Percentiles rank a stretch among this genome's conserved stretches.
Evolutionary conservation across 2,113 vertebrate species (phyloP).

Genomic region (Cinclus mexicanus): DNA sequence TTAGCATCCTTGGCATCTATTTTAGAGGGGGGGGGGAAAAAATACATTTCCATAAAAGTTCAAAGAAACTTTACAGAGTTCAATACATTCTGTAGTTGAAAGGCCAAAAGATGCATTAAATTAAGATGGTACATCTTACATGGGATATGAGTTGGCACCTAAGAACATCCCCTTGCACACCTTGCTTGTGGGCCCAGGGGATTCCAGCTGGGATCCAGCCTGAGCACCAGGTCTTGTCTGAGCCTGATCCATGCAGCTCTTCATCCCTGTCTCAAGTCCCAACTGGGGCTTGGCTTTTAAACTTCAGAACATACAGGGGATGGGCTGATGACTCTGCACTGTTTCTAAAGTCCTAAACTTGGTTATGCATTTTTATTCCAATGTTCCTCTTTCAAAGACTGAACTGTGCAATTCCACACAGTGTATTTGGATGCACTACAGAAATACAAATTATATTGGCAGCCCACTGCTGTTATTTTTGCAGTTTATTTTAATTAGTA

Average conservation of each 20-base stretch:
- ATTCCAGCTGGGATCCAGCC: neutral
- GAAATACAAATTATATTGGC: conserved; percentile 2
- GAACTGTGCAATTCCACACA: neutral
- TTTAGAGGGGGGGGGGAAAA: neutral
- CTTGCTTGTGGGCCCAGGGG: neutral
- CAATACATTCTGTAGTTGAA: neutral
- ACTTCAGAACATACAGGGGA: neutral
- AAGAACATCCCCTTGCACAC: neutral
- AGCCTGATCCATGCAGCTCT: neutral
- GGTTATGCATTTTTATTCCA: neutral
- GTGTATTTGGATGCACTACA: neutral
- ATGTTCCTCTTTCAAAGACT: neutral
- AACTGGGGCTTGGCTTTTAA: neutral
- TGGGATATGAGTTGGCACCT: neutral
- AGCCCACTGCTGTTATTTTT: conserved; percentile 18
- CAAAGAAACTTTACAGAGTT: neutral
- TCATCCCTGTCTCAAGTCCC: neutral
- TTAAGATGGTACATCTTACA: neutral
- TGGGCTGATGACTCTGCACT: neutral
- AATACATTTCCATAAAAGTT: neutral
- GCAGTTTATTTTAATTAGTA: conserved; percentile 43
- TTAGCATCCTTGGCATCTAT: neutral
- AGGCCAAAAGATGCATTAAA: neutral
- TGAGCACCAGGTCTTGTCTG: neutral
- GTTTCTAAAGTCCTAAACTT: neutral